Percentiles rank a stretch among this genome's conserved stretches.
These are phyloP conservation scores for Dendrolimus punctatus DNA, from an alignment of 1,140 invertebrate genomes.

Conservation along the genomic window DNA sequence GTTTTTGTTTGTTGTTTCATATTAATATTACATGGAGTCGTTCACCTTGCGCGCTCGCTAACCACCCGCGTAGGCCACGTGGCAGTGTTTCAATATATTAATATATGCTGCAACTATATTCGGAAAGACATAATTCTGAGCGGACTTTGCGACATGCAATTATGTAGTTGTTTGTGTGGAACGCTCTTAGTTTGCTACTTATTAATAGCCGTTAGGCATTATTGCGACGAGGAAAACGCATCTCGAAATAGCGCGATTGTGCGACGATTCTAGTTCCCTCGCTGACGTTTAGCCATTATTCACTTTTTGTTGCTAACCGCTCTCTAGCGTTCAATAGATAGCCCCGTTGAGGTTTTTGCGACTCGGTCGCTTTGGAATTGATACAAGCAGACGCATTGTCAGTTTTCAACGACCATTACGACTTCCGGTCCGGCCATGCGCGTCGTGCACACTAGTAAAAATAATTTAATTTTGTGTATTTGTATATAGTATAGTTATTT, in stretches of 20 bases:
- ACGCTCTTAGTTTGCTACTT: conserved; percentile 30
- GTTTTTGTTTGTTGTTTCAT: conserved; percentile 24
- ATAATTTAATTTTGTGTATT: neutral
- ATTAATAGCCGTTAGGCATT: conserved; percentile 37
- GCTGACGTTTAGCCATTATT: conserved; percentile 40
- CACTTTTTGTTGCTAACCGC: conserved; percentile 41
- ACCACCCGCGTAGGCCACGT: conserved; percentile 27
- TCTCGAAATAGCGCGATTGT: conserved; percentile 56
- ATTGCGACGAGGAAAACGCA: conserved; percentile 56
- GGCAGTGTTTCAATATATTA: conserved; percentile 13
- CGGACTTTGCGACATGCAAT: conserved; percentile 17
- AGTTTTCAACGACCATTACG: conserved; percentile 44
- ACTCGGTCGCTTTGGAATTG: conserved; percentile 23
- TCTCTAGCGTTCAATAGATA: conserved; percentile 21
- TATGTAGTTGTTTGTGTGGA: conserved; percentile 20
- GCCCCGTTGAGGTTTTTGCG: conserved; percentile 42
- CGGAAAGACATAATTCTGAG: conserved; percentile 5
- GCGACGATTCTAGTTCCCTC: conserved; percentile 20
- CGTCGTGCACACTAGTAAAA: conserved; percentile 25
- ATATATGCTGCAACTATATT: conserved; percentile 8
- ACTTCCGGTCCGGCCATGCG: conserved; percentile 33
- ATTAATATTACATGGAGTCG: conserved; percentile 29
- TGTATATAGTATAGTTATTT: too few relatives aligned
- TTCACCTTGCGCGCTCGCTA: conserved; percentile 30
- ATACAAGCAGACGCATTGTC: conserved; percentile 40